Evolutionary conservation across 2,888 invertebrate genomes (phyloP), one percentile per base, ranked within the genome.

Genomic region (Agriopis marginaria): DNA sequence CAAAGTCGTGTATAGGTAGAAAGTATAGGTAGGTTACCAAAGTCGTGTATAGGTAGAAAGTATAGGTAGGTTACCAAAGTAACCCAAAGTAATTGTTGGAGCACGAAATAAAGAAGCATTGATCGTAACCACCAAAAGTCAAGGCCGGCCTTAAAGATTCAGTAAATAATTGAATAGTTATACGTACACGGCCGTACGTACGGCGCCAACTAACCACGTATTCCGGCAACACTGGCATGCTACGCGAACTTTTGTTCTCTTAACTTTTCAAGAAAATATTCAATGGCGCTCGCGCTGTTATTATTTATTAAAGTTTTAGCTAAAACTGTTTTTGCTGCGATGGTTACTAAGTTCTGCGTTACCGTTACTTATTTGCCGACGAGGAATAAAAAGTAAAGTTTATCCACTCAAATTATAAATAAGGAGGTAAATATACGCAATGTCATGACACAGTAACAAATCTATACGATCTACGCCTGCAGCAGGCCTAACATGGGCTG

Each of bases 131-230:
- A 66, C 66, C 55, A 50, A 71, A 70, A 66, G 62, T 40, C 64
- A 71, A 59, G 73, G 68, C 44, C 64, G 53, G 8, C 68, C 71
- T 64, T 68, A 62, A 58, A 62, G 61, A 32, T 54, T 56, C 68
- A 58, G 68, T 69, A 69, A 62, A 69, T 69, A 69, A 56, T 65
- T 65, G 50, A 69, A 65, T 65, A 69, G 69, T 69, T 64, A 3
- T 53, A 14, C 51, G 47, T 44, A 40, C 59, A 2, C 17, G 17
- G 17, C 17, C 17, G 17, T 53, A 14, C 51, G 47, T 44, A 40
- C 59, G 40, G 60, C 59, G 63, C 58, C 39, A 45, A 50, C 50
- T 40, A 40, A 8, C 40, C 23, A 17, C 9, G 11, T 39, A 32
- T n/a, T 12, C 17, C 12, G 55, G 63, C 47, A 54, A 53, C 32